Evolutionary conservation across 1,140 invertebrate genomes (phyloP), one percentile per base, ranked within the genome.

Genomic region (Pararge aegeria): DNA sequence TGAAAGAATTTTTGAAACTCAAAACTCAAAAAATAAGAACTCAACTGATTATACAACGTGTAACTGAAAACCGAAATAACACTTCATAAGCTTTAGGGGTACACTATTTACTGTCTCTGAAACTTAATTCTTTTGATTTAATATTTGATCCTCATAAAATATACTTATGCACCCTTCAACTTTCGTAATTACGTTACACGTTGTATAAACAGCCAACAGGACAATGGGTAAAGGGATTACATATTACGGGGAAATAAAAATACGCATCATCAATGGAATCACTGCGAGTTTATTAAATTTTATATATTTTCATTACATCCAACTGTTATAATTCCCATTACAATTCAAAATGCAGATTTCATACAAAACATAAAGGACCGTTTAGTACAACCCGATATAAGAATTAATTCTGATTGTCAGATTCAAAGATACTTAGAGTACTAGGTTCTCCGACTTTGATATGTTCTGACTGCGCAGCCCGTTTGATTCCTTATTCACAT

Each of bases 251-350:
- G n/a, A 57, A 83, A 79, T 75, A 71, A 88, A 84, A 85, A 72
- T 71, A 70, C 74, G 52, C 70, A 76, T 66, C 64, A 61, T 84
- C 73, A 86, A 83, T 89, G 86, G 83, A 89, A 89, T 89, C 86
- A 87, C 86, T 89, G 86, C 83, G 86, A 89, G 81, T 89, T 89
- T 89, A 89, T 86, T 78, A 64, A 77, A 70, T 78, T 87, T 87
- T 74, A 85, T 85, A n/a, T n/a, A 80, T 76, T 82, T 86, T 86
- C 71, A 80, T 79, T 86, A 89, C 86, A 89, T 86, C 73, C 82
- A 87, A 82, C 76, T 83, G 81, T 62, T 72, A 66, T 66, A 63
- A 69, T 68, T 65, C 52, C 58, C 73, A 71, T 83, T 74, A 80
- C 70, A 77, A 74, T 80, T 78, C 67, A 63, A 81, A 76, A 78